Conservation (phyloP, 2,888 invertebrate genomes). For the Ochropleura plecta region DNA sequence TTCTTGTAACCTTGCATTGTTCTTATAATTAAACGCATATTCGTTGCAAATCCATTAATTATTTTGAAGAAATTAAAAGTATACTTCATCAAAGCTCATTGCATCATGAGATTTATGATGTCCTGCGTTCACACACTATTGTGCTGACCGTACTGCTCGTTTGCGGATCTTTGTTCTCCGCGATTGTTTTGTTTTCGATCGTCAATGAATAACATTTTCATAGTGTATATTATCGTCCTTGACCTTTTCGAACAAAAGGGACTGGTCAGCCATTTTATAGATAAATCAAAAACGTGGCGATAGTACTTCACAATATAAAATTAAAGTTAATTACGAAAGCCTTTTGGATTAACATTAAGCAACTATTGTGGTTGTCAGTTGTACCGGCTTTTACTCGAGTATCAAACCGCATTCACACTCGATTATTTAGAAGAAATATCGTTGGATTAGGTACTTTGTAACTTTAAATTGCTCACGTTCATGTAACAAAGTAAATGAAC, state of each 20-base stretch:
- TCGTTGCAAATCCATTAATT: conserved; percentile 47
- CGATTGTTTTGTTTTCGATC: conserved; percentile 70
- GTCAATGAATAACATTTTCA: conserved; percentile 68
- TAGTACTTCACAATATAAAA: conserved; percentile 74
- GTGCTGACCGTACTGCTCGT: conserved; percentile 53
- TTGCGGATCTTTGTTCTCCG: conserved; percentile 67
- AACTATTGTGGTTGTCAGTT: conserved; percentile 26
- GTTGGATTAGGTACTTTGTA: conserved; percentile 32
- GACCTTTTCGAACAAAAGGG: conserved; percentile 79
- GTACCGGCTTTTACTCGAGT: conserved; percentile 32
- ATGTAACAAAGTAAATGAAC: conserved; percentile 53
- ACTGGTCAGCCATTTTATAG: conserved; percentile 71
- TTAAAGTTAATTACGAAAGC: conserved; percentile 74
- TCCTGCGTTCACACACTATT: conserved; percentile 46
- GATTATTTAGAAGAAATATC: conserved; percentile 56
- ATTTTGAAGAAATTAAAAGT: conserved; percentile 51
- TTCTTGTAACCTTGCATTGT: conserved; percentile 44
- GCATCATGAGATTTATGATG: conserved; percentile 62
- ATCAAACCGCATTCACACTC: conserved; percentile 44
- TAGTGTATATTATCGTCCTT: conserved; percentile 70
- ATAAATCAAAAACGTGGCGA: conserved; percentile 76
- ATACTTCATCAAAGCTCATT: conserved; percentile 44
- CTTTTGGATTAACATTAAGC: conserved; percentile 32
- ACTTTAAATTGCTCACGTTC: conserved; percentile 52
- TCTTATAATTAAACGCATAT: conserved; percentile 29